phyloP scores from a whole-genome alignment of 2,888 invertebrate genomes.

The Dryomyza anilis region DNA sequence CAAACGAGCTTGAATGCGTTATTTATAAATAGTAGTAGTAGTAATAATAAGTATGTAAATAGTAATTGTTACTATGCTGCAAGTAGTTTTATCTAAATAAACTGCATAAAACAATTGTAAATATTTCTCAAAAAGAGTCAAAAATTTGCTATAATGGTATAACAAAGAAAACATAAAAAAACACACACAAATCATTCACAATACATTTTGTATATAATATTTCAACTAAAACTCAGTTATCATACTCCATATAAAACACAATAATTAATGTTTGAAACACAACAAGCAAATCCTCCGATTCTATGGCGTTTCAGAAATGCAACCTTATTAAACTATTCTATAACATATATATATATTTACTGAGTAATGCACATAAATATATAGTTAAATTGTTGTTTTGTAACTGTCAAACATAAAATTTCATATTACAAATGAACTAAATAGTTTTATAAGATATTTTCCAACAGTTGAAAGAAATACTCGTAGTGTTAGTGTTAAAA shows the following conservation, averaged over 20 bases:
- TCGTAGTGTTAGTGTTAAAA: slow-evolving; percentile 42
- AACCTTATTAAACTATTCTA: not conserved
- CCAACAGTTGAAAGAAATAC: slow-evolving; percentile 32
- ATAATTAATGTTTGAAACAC: too few species aligned
- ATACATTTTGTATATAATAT: too few species aligned
- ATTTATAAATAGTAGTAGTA: too few species aligned
- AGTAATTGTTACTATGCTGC: too few species aligned
- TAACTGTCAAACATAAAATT: not conserved
- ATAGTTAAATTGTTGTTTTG: not conserved
- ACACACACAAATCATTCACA: too few species aligned
- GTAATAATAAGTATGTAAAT: too few species aligned
- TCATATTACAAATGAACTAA: not conserved
- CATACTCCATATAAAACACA: too few species aligned
- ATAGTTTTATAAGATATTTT: slow-evolving; percentile 30
- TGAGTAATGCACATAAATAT: not conserved
- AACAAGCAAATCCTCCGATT: slow-evolving; percentile 19
- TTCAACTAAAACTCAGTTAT: too few species aligned
- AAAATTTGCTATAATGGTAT: not conserved
- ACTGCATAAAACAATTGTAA: not conserved
- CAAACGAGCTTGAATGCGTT: slow-evolving; percentile 20
- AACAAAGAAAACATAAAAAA: too few species aligned
- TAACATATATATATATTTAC: not conserved
- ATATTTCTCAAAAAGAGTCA: not conserved
- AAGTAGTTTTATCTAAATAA: too few species aligned
- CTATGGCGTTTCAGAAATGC: slow-evolving; percentile 2